A percentile compares a stretch with the other conserved stretches of the same genome.
These are phyloP conservation scores for Mellilla xanthometata DNA, from an alignment of 2,888 invertebrate species.

Conservation along the genomic window DNA sequence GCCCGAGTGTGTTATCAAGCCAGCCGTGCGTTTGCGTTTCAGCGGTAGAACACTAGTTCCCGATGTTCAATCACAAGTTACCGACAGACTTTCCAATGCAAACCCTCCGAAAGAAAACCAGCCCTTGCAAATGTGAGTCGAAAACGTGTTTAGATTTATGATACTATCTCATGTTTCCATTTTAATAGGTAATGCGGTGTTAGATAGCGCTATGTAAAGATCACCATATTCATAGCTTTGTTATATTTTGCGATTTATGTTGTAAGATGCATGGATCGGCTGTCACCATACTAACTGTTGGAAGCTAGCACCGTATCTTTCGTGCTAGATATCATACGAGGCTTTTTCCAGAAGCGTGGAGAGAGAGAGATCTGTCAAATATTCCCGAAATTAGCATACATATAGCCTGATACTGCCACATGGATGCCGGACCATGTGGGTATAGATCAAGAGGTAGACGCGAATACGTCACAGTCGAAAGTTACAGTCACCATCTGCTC, in stretches of 20 bases:
- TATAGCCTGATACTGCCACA: too few relatives aligned
- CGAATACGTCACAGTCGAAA: too few relatives aligned
- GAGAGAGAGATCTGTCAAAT: conserved; percentile 23
- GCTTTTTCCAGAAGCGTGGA: conserved; percentile 11
- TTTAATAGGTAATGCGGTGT: conserved; percentile 53
- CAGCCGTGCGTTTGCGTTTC: conserved; percentile 70
- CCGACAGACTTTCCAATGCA: conserved; percentile 88
- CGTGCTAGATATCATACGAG: conserved; percentile 60
- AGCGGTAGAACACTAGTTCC: conserved; percentile 62
- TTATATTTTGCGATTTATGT: conserved; percentile 72
- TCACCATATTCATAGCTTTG: conserved; percentile 61
- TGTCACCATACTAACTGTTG: conserved; percentile 52
- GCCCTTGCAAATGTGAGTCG: conserved; percentile 96
- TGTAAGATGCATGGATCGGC: conserved; percentile 69
- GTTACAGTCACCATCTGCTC: too few relatives aligned
- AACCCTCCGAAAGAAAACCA: conserved; percentile 96
- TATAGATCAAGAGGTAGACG: too few relatives aligned
- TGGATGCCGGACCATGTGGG: too few relatives aligned
- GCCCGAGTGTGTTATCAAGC: conserved; percentile 48
- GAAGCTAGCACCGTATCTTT: conserved; percentile 32
- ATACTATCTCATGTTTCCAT: conserved; percentile 38
- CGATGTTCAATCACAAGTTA: conserved; percentile 83
- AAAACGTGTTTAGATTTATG: conserved; percentile 47
- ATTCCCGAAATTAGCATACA: neutral
- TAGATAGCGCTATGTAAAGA: conserved; percentile 69